A percentile compares a stretch with the other conserved stretches of the same genome.
Conservation (phyloP, 1,140 invertebrate species). For the Nilaparvata lugens region DNA sequence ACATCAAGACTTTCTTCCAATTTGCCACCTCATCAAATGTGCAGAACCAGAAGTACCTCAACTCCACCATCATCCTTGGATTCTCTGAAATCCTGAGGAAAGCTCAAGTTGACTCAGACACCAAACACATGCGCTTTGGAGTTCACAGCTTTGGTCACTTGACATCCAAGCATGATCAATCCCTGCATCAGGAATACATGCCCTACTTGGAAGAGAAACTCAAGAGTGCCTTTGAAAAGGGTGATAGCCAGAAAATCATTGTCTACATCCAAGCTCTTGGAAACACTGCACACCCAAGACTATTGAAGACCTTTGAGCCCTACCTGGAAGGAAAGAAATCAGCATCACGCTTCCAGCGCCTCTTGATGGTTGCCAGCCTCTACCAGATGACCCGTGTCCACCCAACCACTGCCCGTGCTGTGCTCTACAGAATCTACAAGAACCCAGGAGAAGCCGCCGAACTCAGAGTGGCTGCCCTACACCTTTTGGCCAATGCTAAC, state of each 20-base stretch:
- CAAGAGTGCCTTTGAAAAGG: conserved; percentile 39
- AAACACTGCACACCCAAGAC: conserved; percentile 46
- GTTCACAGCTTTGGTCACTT: conserved; percentile 49
- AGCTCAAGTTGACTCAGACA: conserved; percentile 44
- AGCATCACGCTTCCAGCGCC: conserved; percentile 47
- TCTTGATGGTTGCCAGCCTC: conserved; percentile 47
- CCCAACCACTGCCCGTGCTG: conserved; percentile 41
- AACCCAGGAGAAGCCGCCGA: conserved; percentile 51
- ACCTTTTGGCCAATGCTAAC: conserved; percentile 43
- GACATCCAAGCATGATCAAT: conserved; percentile 35
- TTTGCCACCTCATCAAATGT: conserved; percentile 41
- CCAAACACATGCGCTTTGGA: conserved; percentile 48
- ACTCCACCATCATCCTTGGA: conserved; percentile 42
- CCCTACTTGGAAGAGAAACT: conserved; percentile 45
- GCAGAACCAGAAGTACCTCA: conserved; percentile 37
- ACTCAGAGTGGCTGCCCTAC: conserved; percentile 52
- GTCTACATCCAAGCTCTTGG: conserved; percentile 52
- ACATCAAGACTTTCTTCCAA: conserved; percentile 45
- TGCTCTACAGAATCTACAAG: conserved; percentile 54
- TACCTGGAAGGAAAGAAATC: conserved; percentile 50
- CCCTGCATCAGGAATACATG: conserved; percentile 44
- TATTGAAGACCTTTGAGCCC: conserved; percentile 49
- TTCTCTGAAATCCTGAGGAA: conserved; percentile 48
- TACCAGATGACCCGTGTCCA: conserved; percentile 37
- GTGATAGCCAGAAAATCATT: conserved; percentile 44